phyloP scores from a whole-genome alignment of 2,888 invertebrate species.

The Dryobotodes eremita region DNA sequence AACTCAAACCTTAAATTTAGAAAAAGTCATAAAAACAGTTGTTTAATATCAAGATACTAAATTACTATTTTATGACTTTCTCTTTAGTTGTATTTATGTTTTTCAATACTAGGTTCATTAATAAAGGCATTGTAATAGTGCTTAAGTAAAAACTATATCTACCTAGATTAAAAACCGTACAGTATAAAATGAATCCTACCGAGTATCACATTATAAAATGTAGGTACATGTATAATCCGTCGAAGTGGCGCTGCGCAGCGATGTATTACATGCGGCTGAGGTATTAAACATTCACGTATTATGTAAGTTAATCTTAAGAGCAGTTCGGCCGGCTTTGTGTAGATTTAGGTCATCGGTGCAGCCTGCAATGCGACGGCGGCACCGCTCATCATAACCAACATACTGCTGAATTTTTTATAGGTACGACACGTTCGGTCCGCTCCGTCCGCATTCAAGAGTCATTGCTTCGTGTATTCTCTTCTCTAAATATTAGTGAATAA shows the following conservation, averaged over 20 bases:
- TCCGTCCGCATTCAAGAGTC: slow-evolving; percentile 61
- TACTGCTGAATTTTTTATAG: slow-evolving; percentile 70
- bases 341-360: slow-evolving; percentile 86
- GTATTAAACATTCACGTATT: slow-evolving; percentile 58
- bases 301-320: slow-evolving; percentile 63
- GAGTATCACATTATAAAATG: slow-evolving; percentile 21
- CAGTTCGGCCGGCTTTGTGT: slow-evolving; percentile 69
- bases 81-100: background rate
- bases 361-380: slow-evolving; percentile 85
- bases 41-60: background rate
- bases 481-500: slow-evolving; percentile 64
- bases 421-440: slow-evolving; percentile 64
- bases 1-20: background rate
- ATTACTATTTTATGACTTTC: background rate
- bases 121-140: background rate
- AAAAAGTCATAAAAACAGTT: background rate
- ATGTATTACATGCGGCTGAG: slow-evolving; percentile 48
- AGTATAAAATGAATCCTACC: background rate
- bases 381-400: slow-evolving; percentile 71
- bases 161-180: background rate
- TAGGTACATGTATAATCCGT: slow-evolving; percentile 21
- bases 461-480: slow-evolving; percentile 57
- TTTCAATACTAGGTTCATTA: background rate
- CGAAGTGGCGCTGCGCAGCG: slow-evolving; percentile 21
- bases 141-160: background rate